These are phyloP conservation scores for Alouatta caraya DNA, from an alignment of 2,797 vertebrate species.

Conservation along the genomic window DNA sequence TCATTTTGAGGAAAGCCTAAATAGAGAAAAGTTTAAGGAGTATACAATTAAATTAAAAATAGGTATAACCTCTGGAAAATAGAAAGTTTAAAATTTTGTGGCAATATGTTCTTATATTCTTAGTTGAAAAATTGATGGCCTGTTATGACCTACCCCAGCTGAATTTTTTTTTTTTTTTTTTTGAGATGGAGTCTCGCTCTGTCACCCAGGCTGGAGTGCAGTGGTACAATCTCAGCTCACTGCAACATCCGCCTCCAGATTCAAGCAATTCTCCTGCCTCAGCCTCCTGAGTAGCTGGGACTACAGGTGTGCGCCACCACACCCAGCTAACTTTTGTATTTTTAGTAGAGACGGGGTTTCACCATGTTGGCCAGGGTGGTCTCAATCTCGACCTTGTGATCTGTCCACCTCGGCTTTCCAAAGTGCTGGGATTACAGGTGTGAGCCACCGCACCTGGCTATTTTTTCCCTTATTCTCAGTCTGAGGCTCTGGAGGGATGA, in stretches of 20 bases:
- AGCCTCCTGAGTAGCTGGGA: neutral
- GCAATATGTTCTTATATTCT: neutral
- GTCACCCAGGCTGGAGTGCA: neutral
- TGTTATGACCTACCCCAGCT: neutral
- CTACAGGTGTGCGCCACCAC: fast-evolving
- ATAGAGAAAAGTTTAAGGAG: slow-evolving; percentile 30
- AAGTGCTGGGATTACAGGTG: neutral
- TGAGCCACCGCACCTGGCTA: neutral
- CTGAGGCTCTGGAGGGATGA: neutral
- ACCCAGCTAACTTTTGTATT: neutral
- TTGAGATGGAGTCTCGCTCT: neutral
- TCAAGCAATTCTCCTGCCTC: neutral
- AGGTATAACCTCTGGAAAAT: neutral
- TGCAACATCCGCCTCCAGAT: neutral
- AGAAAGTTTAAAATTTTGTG: neutral
- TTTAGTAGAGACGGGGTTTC: neutral
- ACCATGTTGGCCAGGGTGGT: neutral
- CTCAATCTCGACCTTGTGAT: neutral
- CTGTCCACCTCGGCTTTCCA: neutral
- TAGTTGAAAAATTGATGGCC: neutral
- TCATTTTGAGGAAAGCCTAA: slow-evolving; percentile 11
- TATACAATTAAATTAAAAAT: neutral
- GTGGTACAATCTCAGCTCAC: neutral
- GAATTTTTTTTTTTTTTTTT: neutral
- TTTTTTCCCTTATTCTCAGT: neutral